Percentiles rank a stretch among this genome's conserved stretches.
phyloP scores from a whole-genome alignment of 64 coral and sea anemone genomes.

The Stichodactyla mertensii region DNA sequence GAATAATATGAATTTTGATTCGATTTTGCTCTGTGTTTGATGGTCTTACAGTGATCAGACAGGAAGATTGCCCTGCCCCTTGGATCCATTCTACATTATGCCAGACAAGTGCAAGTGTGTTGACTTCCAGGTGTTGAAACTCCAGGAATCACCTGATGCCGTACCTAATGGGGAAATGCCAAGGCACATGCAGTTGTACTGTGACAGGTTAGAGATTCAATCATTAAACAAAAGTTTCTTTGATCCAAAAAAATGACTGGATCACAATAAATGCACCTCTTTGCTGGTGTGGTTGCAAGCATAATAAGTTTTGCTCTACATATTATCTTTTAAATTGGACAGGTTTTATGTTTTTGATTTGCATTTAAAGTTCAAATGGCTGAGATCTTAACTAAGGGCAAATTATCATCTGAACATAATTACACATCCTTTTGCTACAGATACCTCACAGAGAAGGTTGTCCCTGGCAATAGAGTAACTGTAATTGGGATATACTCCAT shows the following conservation, averaged over 20 bases:
- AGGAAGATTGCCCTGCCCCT: slow-evolving; percentile 80
- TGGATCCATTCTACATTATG: slow-evolving; percentile 98
- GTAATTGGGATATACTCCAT: slow-evolving; percentile 99
- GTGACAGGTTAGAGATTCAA: slow-evolving; percentile 63
- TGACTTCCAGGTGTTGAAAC: slow-evolving; percentile 96
- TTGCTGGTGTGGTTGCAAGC: too few species aligned
- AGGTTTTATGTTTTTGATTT: too few species aligned
- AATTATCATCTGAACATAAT: not conserved
- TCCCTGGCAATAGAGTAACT: slow-evolving; percentile 93
- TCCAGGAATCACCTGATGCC: slow-evolving; percentile 97
- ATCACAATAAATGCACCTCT: too few species aligned
- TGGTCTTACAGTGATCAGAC: slow-evolving; percentile 71
- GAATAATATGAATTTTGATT: too few species aligned
- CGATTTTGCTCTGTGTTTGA: not conserved
- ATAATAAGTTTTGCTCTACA: too few species aligned
- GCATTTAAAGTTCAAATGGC: too few species aligned
- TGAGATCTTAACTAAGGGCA: too few species aligned
- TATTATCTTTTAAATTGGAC: too few species aligned
- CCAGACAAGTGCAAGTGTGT: slow-evolving; percentile 99
- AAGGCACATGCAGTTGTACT: slow-evolving; percentile 97
- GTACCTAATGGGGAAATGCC: slow-evolving; percentile 99
- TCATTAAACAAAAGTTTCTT: slow-evolving; percentile 68
- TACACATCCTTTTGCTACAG: slow-evolving; percentile 26
- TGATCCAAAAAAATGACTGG: slow-evolving; percentile 38
- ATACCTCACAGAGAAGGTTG: slow-evolving; percentile 96